Evolutionary conservation across 2,113 vertebrate genomes (phyloP).

Genomic region (Microtus ochrogaster): DNA sequence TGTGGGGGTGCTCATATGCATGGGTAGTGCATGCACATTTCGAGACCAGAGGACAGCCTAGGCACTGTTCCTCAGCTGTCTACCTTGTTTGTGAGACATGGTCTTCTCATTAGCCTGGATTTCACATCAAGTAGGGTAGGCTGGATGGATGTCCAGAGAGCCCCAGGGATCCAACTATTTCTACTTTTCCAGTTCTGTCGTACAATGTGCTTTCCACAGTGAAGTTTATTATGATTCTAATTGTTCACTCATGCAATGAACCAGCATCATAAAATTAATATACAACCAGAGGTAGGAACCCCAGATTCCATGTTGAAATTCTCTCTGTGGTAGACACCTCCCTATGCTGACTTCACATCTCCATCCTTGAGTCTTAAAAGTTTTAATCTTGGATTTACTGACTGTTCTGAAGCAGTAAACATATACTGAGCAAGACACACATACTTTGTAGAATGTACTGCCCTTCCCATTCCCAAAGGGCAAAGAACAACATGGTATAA

Average conservation of each 20-base stretch:
- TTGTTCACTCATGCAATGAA: not conserved
- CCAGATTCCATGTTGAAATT: not conserved
- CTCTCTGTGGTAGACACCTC: not conserved
- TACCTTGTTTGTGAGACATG: not conserved
- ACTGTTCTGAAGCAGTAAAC: not conserved
- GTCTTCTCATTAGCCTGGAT: not conserved
- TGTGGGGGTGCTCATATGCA: not conserved
- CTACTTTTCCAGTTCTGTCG: not conserved
- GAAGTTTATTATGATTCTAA: not conserved
- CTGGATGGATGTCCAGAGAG: not conserved
- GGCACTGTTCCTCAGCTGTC: not conserved
- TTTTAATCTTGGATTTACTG: not conserved
- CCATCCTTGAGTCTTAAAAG: not conserved
- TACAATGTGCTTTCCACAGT: not conserved
- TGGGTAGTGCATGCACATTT: not conserved
- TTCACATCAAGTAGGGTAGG: not conserved
- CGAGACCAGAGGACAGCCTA: not conserved
- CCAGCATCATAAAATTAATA: not conserved
- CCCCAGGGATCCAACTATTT: not conserved
- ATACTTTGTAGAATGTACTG: not conserved
- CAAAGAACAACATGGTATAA: not conserved
- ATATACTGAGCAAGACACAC: not conserved
- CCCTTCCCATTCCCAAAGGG: not conserved
- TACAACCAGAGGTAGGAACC: not conserved
- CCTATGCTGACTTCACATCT: not conserved